Evolutionary conservation across 64 coral and sea anemone genomes (phyloP).

Genomic region (Anthopleura sola): DNA sequence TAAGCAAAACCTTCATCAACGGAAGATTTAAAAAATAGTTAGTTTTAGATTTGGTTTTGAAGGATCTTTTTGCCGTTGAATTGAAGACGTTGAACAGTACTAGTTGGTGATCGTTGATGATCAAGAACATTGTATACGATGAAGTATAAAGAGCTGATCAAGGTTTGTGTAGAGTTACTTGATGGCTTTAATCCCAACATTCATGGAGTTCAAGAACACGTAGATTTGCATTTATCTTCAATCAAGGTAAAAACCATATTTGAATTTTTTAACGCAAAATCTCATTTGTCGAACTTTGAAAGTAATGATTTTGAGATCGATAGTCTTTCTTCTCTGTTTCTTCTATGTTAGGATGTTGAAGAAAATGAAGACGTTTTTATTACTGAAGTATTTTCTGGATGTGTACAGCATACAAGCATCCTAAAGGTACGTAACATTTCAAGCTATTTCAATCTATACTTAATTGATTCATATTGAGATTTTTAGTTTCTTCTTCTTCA

Average conservation of each 20-base stretch:
- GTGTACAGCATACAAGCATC: slow-evolving; percentile 86
- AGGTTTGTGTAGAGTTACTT: slow-evolving; percentile 51
- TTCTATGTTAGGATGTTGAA: slow-evolving; percentile 42
- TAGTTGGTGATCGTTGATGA: background rate
- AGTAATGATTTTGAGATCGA: background rate
- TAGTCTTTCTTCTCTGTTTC: too few relatives aligned
- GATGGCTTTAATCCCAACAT: slow-evolving; percentile 66
- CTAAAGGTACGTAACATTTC: slow-evolving; percentile 51
- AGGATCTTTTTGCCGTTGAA: background rate
- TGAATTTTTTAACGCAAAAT: background rate
- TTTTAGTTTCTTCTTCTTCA: slow-evolving; percentile 14
- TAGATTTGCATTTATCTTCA: slow-evolving; percentile 48
- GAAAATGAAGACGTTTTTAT: slow-evolving; percentile 82
- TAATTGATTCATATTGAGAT: too few relatives aligned
- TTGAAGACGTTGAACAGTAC: background rate
- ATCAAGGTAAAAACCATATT: slow-evolving; percentile 37
- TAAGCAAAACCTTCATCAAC: too few relatives aligned
- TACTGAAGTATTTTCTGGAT: slow-evolving; percentile 94
- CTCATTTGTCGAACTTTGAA: too few relatives aligned
- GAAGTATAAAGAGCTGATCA: slow-evolving; percentile 69
- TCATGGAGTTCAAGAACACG: slow-evolving; percentile 67
- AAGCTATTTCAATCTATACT: background rate
- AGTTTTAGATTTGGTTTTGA: background rate
- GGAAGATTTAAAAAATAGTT: too few relatives aligned
- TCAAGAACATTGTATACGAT: background rate